Base-by-base conservation (phyloP, 2,888 invertebrate genomes). In the Drosophila kambysellisi region DNA sequence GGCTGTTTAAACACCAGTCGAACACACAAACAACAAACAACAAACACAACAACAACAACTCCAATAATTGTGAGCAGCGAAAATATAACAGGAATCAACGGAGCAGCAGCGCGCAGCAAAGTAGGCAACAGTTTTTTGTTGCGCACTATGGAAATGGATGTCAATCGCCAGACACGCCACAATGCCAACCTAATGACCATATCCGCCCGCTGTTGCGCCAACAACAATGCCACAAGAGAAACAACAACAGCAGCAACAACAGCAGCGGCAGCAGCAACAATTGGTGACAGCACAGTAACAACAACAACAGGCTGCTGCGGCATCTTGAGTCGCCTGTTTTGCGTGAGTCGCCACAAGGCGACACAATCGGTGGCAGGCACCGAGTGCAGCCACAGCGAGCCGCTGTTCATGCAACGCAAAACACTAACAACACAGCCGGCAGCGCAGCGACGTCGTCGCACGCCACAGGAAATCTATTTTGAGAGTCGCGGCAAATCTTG, bases 401-500 rank as follows among this genome's bases (percentile, higher is more conserved):
- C 79, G 43, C 25, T 82, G 33, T 74, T 71, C 61, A 60, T 86
- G 74, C 89, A 82, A 39, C 81, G 76, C 30, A 86, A 82, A 25
- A 70, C 71, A 75, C 61, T 75, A 54, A 48, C 72, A 39, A 20
- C 69, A 20, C 67, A 61, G 37, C 67, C 88, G 57, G 61, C 74
- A 65, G 58, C 83, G 53, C 86, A 89, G 61, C 86, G 92, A 67
- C 85, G 90, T 58, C 91, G 92, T 57, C 92, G 93, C 69, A 92
- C 92, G 54, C 93, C 93, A 39, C 95, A 95, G 92, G 94, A 95
- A 94, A 95, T 95, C 92, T 96, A 96, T 92, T 95, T 95, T 88
- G 97, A 97, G 93, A 96, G 96, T 88, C 95, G 96, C 76, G 97
- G 97, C 77, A 96, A 96, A 92, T 96, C 96, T 93, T 97, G 97